Evolutionary conservation across 2,888 invertebrate genomes (phyloP).

Genomic region (Macrostomum cliftonense): DNA sequence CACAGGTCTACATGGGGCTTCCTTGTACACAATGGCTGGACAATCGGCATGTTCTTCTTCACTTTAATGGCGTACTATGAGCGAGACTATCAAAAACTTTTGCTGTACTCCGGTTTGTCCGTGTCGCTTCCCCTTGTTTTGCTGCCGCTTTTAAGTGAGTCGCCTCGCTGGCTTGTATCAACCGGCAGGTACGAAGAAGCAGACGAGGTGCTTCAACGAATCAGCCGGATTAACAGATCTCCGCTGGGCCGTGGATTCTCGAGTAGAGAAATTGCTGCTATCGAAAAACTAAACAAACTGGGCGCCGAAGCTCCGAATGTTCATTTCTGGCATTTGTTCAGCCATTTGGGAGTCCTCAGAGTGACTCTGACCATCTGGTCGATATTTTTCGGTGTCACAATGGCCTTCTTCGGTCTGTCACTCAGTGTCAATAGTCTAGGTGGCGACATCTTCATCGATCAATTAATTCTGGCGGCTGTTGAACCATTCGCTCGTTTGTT

Average conservation of each 20-base stretch:
- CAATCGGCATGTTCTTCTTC: not conserved
- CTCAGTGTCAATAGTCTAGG: too few relatives aligned
- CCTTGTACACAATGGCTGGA: conserved; percentile 2
- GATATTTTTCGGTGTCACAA: too few relatives aligned
- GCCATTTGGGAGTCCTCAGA: too few relatives aligned
- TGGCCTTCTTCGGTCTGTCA: too few relatives aligned
- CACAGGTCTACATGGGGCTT: conserved; percentile 1
- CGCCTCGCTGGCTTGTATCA: conserved; percentile 1
- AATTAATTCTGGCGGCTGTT: too few relatives aligned
- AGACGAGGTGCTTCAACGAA: not conserved
- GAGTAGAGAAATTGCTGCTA: not conserved
- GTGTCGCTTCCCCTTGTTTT: not conserved
- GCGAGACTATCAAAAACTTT: conserved; percentile 1
- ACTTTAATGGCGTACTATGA: conserved; percentile 3
- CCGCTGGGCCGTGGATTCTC: not conserved
- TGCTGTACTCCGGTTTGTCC: not conserved
- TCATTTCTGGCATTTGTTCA: too few relatives aligned
- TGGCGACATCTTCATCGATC: too few relatives aligned
- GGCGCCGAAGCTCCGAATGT: too few relatives aligned
- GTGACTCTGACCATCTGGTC: too few relatives aligned
- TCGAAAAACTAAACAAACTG: not conserved
- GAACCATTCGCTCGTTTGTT: too few relatives aligned
- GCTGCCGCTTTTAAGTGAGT: not conserved
- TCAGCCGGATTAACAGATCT: not conserved
- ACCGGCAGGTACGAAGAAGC: not conserved